Conservation (phyloP, 2,113 vertebrate genomes). For the Rhinolophus sinicus region DNA sequence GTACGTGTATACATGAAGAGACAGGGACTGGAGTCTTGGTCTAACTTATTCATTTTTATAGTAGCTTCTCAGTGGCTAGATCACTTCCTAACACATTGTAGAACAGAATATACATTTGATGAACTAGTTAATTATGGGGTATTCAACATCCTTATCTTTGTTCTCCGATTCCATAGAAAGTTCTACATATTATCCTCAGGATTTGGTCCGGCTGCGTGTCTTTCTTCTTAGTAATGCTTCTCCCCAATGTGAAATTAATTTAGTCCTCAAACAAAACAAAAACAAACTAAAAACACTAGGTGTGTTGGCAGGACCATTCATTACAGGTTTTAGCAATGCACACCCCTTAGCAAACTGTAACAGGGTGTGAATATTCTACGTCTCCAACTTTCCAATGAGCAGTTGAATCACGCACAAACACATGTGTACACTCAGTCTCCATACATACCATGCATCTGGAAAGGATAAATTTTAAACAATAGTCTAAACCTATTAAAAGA, state of each 20-base stretch:
- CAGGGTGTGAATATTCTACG: neutral
- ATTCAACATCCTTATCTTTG: neutral
- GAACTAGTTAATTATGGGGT: neutral
- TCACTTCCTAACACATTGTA: neutral
- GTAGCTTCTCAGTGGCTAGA: neutral
- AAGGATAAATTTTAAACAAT: neutral
- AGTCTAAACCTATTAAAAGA: neutral
- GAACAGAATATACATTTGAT: neutral
- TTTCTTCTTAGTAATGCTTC: neutral
- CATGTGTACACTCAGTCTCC: neutral
- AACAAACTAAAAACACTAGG: neutral
- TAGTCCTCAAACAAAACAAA: neutral
- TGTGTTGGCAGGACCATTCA: neutral
- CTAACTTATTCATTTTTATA: neutral
- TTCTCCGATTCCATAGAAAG: neutral
- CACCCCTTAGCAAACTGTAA: neutral
- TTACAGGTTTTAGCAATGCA: neutral
- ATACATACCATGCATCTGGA: neutral
- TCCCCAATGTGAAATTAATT: neutral
- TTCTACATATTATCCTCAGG: neutral
- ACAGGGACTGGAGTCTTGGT: neutral
- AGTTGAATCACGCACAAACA: neutral
- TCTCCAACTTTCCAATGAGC: neutral
- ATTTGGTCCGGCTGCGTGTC: neutral
- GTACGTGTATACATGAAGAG: neutral